Base-by-base conservation (phyloP, 2,113 vertebrate genomes). In the Amphiprion ocellaris region DNA sequence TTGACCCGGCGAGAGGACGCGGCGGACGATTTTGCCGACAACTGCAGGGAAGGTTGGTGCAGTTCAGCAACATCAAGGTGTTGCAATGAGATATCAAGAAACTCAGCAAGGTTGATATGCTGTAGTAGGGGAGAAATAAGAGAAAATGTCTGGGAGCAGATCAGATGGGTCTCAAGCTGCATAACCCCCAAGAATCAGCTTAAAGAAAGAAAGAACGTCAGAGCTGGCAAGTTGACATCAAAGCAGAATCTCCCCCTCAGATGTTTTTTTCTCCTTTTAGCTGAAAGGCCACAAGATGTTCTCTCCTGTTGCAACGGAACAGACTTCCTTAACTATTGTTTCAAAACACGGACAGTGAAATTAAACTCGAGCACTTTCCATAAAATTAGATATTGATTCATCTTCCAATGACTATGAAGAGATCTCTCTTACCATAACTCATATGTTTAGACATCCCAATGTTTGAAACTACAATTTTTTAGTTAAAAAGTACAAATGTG, bases 211-310 rank as follows among this genome's bases (percentile, higher is more conserved):
- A 61, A 79, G 81, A 86, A 83, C 79, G 87, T 90, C 89, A 90
- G 78, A 30, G 64, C 70, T 83, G 86, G 87, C 81, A 89, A 84
- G 73, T 74, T 85, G 64, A 91, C 87, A 90, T 92, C 87, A 90
- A 92, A 90, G 82, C 41, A 4, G 33, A 83, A 77, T 86, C 75
- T 72, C 73, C 68, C 41, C 39, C 17, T 89, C 74, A 79, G 86
- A 89, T 87, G 80, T 82, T 84, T 86, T 70, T 86, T 70, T 65
- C 66, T 74, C 24, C 7, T 70, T 73, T 82, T 63, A 64, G 74
- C 89, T 82, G 70, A 82, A 82, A 88, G 79, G 76, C 82, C 86
- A 84, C 46, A 54, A 67, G 33, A 74, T 81, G 84, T 80, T 83
- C 72, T 66, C 64, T 30, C 19, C 60, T 46, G 28, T 33, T 60